phyloP scores from a whole-genome alignment of 1,140 invertebrate genomes.

The Charaxes varanes region DNA sequence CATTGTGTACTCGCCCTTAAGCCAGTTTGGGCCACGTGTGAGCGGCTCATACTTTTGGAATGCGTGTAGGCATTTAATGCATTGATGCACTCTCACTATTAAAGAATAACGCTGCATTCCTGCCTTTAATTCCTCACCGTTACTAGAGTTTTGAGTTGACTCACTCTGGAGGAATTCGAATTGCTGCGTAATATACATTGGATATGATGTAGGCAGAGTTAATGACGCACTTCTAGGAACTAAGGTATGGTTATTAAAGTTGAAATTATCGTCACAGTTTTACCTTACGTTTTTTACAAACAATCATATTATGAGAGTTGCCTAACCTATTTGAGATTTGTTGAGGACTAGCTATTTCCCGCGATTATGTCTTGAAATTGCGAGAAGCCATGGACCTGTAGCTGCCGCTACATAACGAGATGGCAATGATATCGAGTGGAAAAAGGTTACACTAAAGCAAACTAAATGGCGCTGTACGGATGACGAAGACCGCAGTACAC shows the following conservation, averaged over 20 bases:
- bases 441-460: no score
- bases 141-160: conserved; percentile 6
- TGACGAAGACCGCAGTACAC: no score
- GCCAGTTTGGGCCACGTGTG: conserved; percentile 15
- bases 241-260: neutral
- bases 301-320: no score
- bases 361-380: no score
- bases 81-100: conserved; percentile 20
- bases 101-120: conserved; percentile 7
- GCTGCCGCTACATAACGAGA: no score
- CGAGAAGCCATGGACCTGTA: no score
- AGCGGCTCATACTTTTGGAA: conserved; percentile 38
- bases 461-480: no score
- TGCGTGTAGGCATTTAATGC: conserved; percentile 28
- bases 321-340: no score
- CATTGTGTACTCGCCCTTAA: neutral
- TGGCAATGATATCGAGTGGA: no score
- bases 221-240: neutral
- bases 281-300: no score
- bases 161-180: conserved; percentile 12
- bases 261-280: no score
- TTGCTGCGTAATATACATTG: neutral
- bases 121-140: conserved; percentile 11
- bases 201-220: neutral
- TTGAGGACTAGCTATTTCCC: no score